Evolutionary conservation across 2,888 invertebrate species (phyloP).

Genomic region (Lithophane semibrunnea): DNA sequence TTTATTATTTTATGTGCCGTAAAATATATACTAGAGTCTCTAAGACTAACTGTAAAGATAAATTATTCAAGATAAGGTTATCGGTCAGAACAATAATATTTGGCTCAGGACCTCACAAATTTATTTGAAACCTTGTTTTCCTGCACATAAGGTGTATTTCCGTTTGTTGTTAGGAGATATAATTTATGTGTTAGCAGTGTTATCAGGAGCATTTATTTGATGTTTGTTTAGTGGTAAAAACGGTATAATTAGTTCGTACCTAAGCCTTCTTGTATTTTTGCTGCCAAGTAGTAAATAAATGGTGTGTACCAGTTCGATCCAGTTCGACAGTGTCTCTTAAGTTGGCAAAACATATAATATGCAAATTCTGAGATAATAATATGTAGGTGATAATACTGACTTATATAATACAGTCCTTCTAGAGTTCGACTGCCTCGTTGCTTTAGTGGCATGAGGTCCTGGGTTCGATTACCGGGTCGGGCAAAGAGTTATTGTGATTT

Average conservation of each 20-base stretch:
- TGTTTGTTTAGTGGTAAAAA: conserved; percentile 24
- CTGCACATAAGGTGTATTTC: background rate
- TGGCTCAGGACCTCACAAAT: background rate
- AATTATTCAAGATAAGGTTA: conserved; percentile 49
- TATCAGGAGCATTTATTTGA: conserved; percentile 43
- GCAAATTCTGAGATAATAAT: too few relatives aligned
- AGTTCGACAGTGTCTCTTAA: too few relatives aligned
- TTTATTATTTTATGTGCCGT: conserved; percentile 45
- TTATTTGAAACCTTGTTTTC: background rate
- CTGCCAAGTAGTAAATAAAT: background rate
- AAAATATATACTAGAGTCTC: conserved; percentile 33
- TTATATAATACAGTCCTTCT: too few relatives aligned
- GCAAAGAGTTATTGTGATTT: too few relatives aligned
- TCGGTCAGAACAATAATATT: conserved; percentile 49
- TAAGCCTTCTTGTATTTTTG: background rate
- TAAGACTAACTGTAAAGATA: conserved; percentile 50
- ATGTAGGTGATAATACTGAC: too few relatives aligned
- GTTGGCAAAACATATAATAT: too few relatives aligned
- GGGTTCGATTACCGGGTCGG: too few relatives aligned
- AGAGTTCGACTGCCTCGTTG: too few relatives aligned
- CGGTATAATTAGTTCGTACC: conserved; percentile 4
- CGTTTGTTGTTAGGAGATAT: background rate
- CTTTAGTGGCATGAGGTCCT: too few relatives aligned
- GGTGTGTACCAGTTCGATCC: background rate
- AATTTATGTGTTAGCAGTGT: conserved; percentile 32